These are phyloP conservation scores for Archegozetes longisetosus DNA, from an alignment of 1,140 invertebrate species.

Conservation along the genomic window DNA sequence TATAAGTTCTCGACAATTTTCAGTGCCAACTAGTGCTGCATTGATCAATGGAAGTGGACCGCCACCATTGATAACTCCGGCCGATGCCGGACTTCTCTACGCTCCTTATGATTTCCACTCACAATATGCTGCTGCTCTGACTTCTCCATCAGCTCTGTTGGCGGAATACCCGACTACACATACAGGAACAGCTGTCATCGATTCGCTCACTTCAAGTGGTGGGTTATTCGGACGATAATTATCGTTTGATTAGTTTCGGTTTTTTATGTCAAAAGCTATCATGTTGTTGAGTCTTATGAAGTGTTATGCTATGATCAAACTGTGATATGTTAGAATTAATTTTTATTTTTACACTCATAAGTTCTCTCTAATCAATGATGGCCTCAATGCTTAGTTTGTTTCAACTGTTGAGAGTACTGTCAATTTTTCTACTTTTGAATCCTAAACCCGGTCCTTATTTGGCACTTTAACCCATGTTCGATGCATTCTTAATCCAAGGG, in stretches of 20 bases:
- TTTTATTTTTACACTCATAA: neutral
- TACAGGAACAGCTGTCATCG: constrained; percentile 33
- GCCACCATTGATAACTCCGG: constrained; percentile 29
- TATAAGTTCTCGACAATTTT: constrained; percentile 58
- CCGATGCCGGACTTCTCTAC: constrained; percentile 41
- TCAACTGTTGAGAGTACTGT: neutral
- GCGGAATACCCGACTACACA: constrained; percentile 66
- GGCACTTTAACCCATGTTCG: too few species aligned
- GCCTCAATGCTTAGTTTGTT: neutral
- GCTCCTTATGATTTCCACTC: constrained; percentile 63
- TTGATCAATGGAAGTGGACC: constrained; percentile 47
- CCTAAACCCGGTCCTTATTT: too few species aligned
- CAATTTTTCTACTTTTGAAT: too few species aligned
- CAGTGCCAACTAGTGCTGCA: constrained; percentile 47
- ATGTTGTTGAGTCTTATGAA: neutral
- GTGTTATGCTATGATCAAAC: neutral
- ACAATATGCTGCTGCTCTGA: constrained; percentile 60
- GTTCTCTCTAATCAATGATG: neutral
- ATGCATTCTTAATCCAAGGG: too few species aligned
- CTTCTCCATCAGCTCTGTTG: constrained; percentile 47
- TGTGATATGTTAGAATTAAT: neutral
- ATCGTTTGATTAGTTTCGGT: too few species aligned
- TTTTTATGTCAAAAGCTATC: too few species aligned
- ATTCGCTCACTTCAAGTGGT: constrained; percentile 43
- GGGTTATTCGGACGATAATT: constrained; percentile 45